Percentiles rank a stretch among this genome's conserved stretches.
phyloP scores from a whole-genome alignment of 2,888 invertebrate species.

The Nasonovia ribisnigri region DNA sequence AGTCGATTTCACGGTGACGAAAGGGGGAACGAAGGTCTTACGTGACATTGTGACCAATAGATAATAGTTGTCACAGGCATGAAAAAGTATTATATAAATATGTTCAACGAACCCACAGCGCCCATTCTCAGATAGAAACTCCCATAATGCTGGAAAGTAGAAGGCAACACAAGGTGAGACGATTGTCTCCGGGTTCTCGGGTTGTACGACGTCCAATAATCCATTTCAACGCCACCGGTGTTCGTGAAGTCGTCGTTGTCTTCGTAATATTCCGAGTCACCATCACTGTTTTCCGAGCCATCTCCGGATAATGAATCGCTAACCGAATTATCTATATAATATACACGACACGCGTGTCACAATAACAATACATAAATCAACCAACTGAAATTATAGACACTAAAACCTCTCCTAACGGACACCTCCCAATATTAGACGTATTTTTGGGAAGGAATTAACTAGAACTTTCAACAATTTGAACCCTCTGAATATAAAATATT shows the following conservation, averaged over 20 bases:
- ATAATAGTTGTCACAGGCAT: not conserved
- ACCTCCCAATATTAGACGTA: too few species aligned
- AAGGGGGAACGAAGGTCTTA: not conserved
- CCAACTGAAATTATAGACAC: not conserved
- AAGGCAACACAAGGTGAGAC: constrained; percentile 70
- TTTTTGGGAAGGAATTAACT: too few species aligned
- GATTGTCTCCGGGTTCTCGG: constrained; percentile 33
- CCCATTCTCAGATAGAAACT: constrained; percentile 94
- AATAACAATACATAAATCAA: not conserved
- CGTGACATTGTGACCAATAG: not conserved
- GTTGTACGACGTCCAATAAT: constrained; percentile 64
- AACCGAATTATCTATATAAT: constrained; percentile 36
- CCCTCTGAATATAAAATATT: too few species aligned
- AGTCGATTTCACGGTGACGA: not conserved
- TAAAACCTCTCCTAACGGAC: too few species aligned
- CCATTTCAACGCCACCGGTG: not conserved
- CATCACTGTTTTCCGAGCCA: constrained; percentile 17
- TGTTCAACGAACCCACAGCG: constrained; percentile 81
- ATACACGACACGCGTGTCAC: not conserved
- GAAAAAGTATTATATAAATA: not conserved
- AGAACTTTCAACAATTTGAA: too few species aligned
- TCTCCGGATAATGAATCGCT: constrained; percentile 18
- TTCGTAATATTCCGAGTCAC: constrained; percentile 67
- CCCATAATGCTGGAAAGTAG: constrained; percentile 84
- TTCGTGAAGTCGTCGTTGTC: constrained; percentile 69